Conservation (phyloP, 2,888 invertebrate species). For the Pterobdella sp. region DNA sequence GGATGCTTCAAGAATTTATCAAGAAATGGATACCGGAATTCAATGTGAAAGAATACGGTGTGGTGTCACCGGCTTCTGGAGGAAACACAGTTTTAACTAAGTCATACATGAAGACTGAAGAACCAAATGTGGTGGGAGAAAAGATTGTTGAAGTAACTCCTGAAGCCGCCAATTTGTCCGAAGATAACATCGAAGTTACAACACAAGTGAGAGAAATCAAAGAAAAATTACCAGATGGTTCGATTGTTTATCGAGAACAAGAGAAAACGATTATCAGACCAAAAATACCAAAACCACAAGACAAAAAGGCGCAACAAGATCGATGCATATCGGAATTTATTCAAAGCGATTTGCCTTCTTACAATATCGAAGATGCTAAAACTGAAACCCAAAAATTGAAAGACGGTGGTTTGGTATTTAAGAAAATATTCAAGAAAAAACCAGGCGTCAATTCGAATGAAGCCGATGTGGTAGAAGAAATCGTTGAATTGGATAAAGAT, state of each 20-base stretch:
- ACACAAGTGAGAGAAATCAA: background rate
- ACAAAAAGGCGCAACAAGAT: conserved; percentile 13
- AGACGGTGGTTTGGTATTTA: conserved; percentile 9
- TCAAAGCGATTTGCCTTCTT: conserved; percentile 7
- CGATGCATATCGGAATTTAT: conserved; percentile 14
- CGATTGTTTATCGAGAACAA: background rate
- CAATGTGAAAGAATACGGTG: background rate
- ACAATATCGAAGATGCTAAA: conserved; percentile 3
- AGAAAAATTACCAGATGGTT: background rate
- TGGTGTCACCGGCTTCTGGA: background rate
- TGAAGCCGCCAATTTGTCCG: background rate
- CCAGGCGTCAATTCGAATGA: background rate
- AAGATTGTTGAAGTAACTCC: background rate
- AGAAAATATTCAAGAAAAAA: conserved; percentile 17
- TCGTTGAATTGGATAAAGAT: background rate
- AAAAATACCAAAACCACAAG: background rate
- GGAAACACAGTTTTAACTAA: background rate
- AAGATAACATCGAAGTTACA: conserved; percentile 2
- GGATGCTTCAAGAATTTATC: background rate
- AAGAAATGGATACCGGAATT: background rate
- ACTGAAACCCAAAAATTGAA: background rate
- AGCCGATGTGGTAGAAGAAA: conserved; percentile 25
- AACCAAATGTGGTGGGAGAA: conserved; percentile 6
- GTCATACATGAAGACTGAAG: background rate
- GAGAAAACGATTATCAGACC: conserved; percentile 13